Evolutionary conservation across 2,888 invertebrate genomes (phyloP), one percentile per base, ranked within the genome.

Genomic region (Cataglyphis albicans): DNA sequence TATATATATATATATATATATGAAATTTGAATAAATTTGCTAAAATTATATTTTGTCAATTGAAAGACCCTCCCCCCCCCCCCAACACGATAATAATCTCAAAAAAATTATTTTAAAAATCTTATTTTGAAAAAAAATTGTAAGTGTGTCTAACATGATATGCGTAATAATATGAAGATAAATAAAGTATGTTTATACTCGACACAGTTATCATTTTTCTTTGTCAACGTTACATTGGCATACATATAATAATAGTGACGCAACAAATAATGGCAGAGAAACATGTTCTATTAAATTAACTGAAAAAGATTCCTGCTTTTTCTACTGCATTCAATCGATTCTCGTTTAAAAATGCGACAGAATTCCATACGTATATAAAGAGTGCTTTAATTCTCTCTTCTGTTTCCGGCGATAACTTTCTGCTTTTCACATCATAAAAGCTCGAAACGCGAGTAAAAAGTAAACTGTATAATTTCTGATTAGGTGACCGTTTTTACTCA

Each of bases 191-290:
- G 32, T 15, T 29, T 57, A 15, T n/a, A 21, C n/a, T n/a, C 32
- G n/a, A 57, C 29, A 38, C 3, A 55, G 4, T 72, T n/a, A 48
- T 78, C 78, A 81, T 70, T 84, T 81, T 59, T 82, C 76, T 59
- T 64, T 59, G 44, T 48, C 81, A 52, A 67, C 55, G 59, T 59
- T 32, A 48, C 10, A 55, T 35, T 35, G 32, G 72, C 59, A 72
- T 44, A 55, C 29, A 18, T 55, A 48, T 48, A 63, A 80, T 81
- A 78, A 83, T 61, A 63, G 52, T 61, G 21, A 75, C 81, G 88
- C 89, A 88, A 88, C 87, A 88, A 84, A 87, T 88, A 87, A 78
- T 72, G 78, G 57, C 70, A 38, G 29, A 29, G 57, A 52, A 57
- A 80, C 57, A 15, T 44, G 52, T 63, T 32, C 63, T 63, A 83